Evolutionary conservation across 2,797 vertebrate genomes (phyloP), one percentile per base, ranked within the genome.

Genomic region (Sebastes itinus): DNA sequence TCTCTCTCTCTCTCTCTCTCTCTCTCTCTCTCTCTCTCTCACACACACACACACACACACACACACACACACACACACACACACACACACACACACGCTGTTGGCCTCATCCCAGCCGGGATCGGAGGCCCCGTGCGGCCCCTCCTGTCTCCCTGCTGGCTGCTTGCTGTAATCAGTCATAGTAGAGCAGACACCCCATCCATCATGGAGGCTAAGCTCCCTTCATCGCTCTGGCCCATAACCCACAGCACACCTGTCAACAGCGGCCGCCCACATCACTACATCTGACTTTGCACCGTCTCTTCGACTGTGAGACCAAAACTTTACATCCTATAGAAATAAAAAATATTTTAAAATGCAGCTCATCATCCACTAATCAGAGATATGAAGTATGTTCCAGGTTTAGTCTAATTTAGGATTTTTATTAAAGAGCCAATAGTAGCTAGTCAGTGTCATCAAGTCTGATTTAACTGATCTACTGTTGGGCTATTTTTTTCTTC

Each of bases 81-180:
- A 32, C 30, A 38, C 73, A 25, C 74, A 8, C 74, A 52, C 68
- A 38, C 72, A 33, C 65, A 74, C 35, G 20, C 28, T 11, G 54
- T 23, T 90, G 87, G 87, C 88, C 59, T 58, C 69, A 28, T 89
- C 83, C 87, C 89, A 87, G 79, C 80, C 0, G 32, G 81, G 89
- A 81, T 82, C 56, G 77, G 67, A 63, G 71, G 79, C 75, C 79
- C 72, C 9, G 22, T 25, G 75, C 11, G 54, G 62, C 84, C 77
- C 81, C 87, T 77, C 75, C 85, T 65, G 68, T 81, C 77, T 85
- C 81, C 77, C 85, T 7, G 73, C 85, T 84, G 85, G 83, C 83
- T 86, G 80, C 84, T 88, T 76, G 82, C 85, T 93, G 88, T 92
- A 93, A 93, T 92, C 92, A 92, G 87, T 93, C 92, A 93, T 79